phyloP scores from a whole-genome alignment of 2,113 vertebrate species.

The Pimephales promelas region DNA sequence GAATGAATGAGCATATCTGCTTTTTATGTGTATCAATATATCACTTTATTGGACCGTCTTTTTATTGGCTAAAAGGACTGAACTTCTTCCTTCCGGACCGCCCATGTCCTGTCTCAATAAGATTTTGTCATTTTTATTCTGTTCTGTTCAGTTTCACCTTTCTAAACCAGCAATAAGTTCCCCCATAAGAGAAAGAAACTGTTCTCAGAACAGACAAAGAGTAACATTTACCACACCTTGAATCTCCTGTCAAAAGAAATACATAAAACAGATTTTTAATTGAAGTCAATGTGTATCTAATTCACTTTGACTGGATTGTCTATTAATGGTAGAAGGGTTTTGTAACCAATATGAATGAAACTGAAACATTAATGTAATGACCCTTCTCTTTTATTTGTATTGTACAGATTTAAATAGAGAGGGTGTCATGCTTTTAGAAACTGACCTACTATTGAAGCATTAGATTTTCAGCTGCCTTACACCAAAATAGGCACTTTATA shows the following conservation, averaged over 20 bases:
- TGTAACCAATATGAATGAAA: not conserved
- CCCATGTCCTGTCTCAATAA: not conserved
- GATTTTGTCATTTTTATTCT: not conserved
- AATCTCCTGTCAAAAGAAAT: not conserved
- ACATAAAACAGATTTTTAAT: not conserved
- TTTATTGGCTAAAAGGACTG: not conserved
- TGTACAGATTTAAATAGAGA: not conserved
- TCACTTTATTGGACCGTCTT: not conserved
- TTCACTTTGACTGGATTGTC: not conserved
- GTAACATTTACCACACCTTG: conserved; percentile 6
- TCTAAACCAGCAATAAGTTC: not conserved
- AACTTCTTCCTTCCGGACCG: not conserved
- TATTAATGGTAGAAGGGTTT: not conserved
- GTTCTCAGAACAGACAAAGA: conserved; percentile 1
- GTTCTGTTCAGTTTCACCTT: not conserved
- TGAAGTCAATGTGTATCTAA: not conserved
- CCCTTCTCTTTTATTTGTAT: too few relatives aligned
- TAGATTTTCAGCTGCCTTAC: not conserved
- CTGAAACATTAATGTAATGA: too few relatives aligned
- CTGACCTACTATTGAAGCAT: not conserved
- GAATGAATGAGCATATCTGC: not conserved
- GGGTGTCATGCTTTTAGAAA: not conserved
- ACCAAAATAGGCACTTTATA: not conserved
- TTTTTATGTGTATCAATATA: conserved; percentile 6
- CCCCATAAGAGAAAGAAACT: not conserved